Evolutionary conservation across 2,797 vertebrate species (phyloP).

Genomic region (Myiotriccus ornatus): DNA sequence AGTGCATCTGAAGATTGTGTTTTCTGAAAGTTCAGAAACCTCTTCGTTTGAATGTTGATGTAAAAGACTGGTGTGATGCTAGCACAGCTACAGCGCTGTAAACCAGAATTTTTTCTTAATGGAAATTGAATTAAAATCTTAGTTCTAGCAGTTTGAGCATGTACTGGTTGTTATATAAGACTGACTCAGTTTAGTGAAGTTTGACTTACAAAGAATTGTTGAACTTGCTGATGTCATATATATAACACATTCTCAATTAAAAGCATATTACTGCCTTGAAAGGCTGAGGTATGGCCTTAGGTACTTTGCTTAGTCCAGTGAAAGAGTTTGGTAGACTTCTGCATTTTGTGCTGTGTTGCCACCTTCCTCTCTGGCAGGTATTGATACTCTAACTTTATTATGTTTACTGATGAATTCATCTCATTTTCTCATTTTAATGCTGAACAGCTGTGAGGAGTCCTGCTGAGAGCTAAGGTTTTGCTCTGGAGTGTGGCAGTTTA

Average conservation of each 20-base stretch:
- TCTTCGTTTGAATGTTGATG: background rate
- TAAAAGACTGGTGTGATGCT: background rate
- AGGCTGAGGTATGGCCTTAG: background rate
- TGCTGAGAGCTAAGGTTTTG: conserved; percentile 50
- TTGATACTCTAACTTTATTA: conserved; percentile 1
- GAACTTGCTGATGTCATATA: background rate
- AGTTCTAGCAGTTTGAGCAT: background rate
- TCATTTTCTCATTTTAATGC: conserved; percentile 53
- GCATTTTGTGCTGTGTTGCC: background rate
- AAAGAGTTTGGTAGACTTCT: background rate
- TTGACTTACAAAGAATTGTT: background rate
- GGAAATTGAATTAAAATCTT: background rate
- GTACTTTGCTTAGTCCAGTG: background rate
- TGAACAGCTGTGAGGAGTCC: conserved; percentile 60
- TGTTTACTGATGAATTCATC: background rate
- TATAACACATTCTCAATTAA: background rate
- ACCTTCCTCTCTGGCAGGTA: background rate
- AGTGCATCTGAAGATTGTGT: accelerated
- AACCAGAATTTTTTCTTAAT: background rate
- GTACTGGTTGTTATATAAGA: background rate
- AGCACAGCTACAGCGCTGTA: background rate
- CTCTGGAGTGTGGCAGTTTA: conserved; percentile 44
- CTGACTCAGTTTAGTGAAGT: background rate
- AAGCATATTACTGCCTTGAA: background rate
- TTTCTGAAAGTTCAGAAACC: background rate